These are phyloP conservation scores for Echinops telfairi DNA, from an alignment of 2,113 vertebrate genomes.

Conservation along the genomic window DNA sequence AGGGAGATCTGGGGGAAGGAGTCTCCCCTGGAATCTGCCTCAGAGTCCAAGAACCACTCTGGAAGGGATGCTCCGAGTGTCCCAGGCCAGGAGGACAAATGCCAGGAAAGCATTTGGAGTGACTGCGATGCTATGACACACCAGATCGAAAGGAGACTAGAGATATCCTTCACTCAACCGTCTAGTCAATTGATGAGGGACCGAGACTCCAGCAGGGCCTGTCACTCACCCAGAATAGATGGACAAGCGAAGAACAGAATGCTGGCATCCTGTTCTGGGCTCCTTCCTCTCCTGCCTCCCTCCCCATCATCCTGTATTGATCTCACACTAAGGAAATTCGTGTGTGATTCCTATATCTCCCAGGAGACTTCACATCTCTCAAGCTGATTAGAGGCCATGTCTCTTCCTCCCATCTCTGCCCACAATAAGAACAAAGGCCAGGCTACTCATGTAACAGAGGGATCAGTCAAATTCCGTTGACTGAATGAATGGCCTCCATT, in stretches of 20 bases:
- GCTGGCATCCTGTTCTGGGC: background rate
- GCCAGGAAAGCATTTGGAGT: background rate
- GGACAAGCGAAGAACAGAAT: background rate
- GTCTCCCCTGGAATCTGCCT: background rate
- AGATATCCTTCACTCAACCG: background rate
- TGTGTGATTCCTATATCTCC: background rate
- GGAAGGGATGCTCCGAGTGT: background rate
- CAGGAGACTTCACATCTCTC: background rate
- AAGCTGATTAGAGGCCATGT: background rate
- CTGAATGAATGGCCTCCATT: background rate
- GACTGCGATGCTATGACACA: fast-evolving
- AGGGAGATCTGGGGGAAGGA: constrained; percentile 43
- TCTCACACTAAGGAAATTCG: background rate
- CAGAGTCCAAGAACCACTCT: background rate
- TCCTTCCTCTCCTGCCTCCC: background rate
- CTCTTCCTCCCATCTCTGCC: background rate
- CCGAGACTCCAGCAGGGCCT: background rate
- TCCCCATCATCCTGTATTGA: background rate
- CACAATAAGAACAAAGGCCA: background rate
- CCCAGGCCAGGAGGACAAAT: background rate
- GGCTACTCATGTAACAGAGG: fast-evolving
- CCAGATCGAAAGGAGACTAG: background rate
- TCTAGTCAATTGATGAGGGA: background rate
- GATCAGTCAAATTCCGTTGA: background rate
- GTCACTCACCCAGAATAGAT: background rate